Base-by-base conservation (phyloP, 2,888 invertebrate genomes). In the Agonopterix alstromeriana region DNA sequence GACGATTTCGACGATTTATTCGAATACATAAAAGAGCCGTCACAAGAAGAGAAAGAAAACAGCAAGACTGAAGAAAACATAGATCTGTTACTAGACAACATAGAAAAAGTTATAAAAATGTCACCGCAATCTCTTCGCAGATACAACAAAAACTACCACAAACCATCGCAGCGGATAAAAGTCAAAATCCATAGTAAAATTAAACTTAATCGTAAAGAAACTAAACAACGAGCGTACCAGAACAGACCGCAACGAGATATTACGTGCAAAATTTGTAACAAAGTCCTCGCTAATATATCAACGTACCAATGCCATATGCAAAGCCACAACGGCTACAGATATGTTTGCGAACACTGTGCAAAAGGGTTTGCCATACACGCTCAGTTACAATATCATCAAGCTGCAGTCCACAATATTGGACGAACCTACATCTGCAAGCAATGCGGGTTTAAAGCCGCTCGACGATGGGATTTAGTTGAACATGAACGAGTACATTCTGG, bases 281-380 rank as follows among this genome's bases (percentile, higher is more conserved):
- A 74, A 59, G 61, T 67, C 0, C 58, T 85, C 35, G 73, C 81
- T 0, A 83, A 78, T 42, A 63, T 56, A 4, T 45, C 61, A 1
- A 78, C 83, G 0, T 84, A 73, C 14, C 58, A 70, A 10, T 65
- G 73, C 42, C 87, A 87, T 40, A 83, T 84, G 82, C 76, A 82
- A 59, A 62, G 78, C 1, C 87, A 86, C 44, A 77, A 60, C 1
- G 71, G 72, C 2, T 82, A 67, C 48, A 62, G 65, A 38, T 85
- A 54, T 11, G 84, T 88, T 2, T 88, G 87, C 36, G 87, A 88
- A 47, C 73, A 80, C 1, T 87, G 86, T 11, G 87, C 77, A 0
- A 82, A 78, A 67, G 81, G 78, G 0, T 86, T 77, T 46, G 73
- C 82, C 0, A 65, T 73, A 0, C 56, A 67, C 0, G 56, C 65